Percentiles rank a stretch among this genome's conserved stretches.
Evolutionary conservation across 2,113 vertebrate species (phyloP).

Genomic region (Laterallus jamaicensis): DNA sequence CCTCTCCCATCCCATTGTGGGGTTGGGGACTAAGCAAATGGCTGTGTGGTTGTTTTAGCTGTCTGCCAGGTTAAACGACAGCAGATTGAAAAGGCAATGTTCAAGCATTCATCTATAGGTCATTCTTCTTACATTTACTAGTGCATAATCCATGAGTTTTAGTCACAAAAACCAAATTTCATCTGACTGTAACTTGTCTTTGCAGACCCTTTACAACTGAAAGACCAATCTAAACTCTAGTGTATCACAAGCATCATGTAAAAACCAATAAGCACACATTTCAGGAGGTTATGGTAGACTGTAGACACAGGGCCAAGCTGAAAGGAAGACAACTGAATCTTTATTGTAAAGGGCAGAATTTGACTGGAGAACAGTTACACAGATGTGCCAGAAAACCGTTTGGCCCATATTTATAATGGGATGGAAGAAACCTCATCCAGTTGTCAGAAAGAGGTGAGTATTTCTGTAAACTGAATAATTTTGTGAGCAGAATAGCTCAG

Average conservation of each 20-base stretch:
- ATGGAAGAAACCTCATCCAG: not conserved
- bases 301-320: not conserved
- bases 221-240: not conserved
- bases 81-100: not conserved
- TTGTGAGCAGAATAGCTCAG: not conserved
- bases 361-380: not conserved
- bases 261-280: not conserved
- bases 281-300: not conserved
- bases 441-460: not conserved
- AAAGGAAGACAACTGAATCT: not conserved
- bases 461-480: not conserved
- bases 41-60: too few species aligned
- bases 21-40: too few species aligned
- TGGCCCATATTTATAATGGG: not conserved
- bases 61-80: too few species aligned
- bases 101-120: not conserved
- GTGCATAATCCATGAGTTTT: not conserved
- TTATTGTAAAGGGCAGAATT: not conserved
- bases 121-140: not conserved
- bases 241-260: not conserved
- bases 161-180: not conserved
- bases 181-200: not conserved
- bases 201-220: not conserved
- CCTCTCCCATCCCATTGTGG: too few species aligned
- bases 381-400: not conserved